These are phyloP conservation scores for Drosophila paranaensis DNA, from an alignment of 2,888 invertebrate species.

Conservation along the genomic window DNA sequence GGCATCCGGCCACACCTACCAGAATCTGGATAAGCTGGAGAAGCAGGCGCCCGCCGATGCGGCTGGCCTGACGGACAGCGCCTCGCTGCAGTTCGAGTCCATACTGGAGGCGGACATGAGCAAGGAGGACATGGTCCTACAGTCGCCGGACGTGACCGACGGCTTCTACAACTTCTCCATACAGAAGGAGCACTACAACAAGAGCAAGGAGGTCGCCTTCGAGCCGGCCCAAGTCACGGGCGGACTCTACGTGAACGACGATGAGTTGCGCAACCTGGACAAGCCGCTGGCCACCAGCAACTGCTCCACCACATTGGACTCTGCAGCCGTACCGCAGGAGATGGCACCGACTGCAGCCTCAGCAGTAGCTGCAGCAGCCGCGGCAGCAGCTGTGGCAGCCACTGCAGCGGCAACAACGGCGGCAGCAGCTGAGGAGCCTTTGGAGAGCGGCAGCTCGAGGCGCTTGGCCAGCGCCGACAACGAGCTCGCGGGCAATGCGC, in stretches of 20 bases:
- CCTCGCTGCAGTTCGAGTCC: constrained; percentile 84
- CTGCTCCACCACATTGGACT: constrained; percentile 47
- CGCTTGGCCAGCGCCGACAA: constrained; percentile 61
- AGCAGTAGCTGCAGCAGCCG: constrained; percentile 22
- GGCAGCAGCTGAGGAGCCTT: constrained; percentile 12
- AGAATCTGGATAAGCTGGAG: constrained; percentile 76
- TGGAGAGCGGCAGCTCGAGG: constrained; percentile 27
- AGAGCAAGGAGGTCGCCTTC: constrained; percentile 79
- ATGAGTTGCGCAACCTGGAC: constrained; percentile 82
- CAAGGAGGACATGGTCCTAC: constrained; percentile 73
- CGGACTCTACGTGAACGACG: constrained; percentile 82
- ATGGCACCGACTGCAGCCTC: constrained; percentile 43
- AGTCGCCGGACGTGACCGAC: constrained; percentile 84
- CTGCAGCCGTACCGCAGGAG: constrained; percentile 36
- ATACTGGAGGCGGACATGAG: constrained; percentile 83
- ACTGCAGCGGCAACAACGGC: background rate
- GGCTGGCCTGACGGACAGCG: constrained; percentile 81
- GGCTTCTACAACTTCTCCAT: constrained; percentile 84
- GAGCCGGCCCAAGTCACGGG: constrained; percentile 79
- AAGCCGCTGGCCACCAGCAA: constrained; percentile 66
- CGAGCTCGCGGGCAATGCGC: constrained; percentile 83
- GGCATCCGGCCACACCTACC: constrained; percentile 69
- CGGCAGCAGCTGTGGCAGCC: constrained; percentile 22
- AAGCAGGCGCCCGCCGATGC: constrained; percentile 65
- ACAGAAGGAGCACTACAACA: constrained; percentile 84